A percentile compares a stretch with the other conserved stretches of the same genome.
Evolutionary conservation across 2,888 invertebrate species (phyloP).

Genomic region (Pseudococcus viburni): DNA sequence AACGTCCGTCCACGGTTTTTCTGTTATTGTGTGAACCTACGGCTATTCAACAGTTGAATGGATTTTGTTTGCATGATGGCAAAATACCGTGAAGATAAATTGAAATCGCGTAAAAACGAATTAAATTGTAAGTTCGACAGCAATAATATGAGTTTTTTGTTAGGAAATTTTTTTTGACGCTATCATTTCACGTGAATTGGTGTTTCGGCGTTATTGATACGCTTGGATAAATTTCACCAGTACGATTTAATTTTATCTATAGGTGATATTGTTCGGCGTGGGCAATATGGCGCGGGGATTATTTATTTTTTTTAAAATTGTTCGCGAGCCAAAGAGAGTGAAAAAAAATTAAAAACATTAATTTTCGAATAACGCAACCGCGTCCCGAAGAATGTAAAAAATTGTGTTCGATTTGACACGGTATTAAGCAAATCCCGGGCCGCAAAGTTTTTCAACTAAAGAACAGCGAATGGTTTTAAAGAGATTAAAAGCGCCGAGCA

Average conservation of each 20-base stretch:
- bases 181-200: slow-evolving; percentile 4
- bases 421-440: slow-evolving; percentile 37
- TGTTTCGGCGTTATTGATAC: neutral
- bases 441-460: slow-evolving; percentile 47
- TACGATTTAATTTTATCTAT: slow-evolving; percentile 7
- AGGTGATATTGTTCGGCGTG: neutral
- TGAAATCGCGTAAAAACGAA: slow-evolving; percentile 16
- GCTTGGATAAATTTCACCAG: neutral
- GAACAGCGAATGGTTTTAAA: slow-evolving; percentile 45
- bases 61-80: slow-evolving; percentile 25
- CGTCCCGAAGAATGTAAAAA: neutral
- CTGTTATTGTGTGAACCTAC: neutral
- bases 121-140: slow-evolving; percentile 33
- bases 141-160: neutral
- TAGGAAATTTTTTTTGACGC: slow-evolving; percentile 12
- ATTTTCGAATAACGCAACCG: neutral
- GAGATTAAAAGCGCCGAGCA: slow-evolving; percentile 44
- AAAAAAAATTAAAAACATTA: slow-evolving; percentile 39
- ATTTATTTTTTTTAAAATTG: neutral
- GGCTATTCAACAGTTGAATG: slow-evolving; percentile 23
- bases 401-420: slow-evolving; percentile 30
- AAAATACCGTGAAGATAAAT: slow-evolving; percentile 18
- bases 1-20: neutral
- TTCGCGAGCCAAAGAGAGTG: neutral
- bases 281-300: neutral